Percentiles rank a stretch among this genome's conserved stretches.
phyloP scores from a whole-genome alignment of 1,140 invertebrate species.

The Amphibalanus amphitrite region DNA sequence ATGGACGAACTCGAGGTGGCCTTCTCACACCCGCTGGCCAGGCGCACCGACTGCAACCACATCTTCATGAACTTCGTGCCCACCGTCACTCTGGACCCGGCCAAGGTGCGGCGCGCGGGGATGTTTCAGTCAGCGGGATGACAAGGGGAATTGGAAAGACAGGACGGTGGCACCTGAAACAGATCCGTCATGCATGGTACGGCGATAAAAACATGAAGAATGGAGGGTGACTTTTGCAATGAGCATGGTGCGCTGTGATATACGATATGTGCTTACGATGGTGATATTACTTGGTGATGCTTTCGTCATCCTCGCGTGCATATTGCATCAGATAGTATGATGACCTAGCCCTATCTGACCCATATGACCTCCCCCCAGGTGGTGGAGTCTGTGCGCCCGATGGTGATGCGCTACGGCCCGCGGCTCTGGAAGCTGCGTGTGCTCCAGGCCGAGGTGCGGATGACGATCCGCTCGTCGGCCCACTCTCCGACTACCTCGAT shows the following conservation, averaged over 20 bases:
- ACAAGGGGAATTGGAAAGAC: no score
- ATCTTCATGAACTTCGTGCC: conserved; percentile 98
- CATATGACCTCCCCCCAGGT: conserved; percentile 40
- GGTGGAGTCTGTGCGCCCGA: conserved; percentile 85
- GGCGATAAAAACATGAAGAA: no score
- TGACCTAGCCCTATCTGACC: no score
- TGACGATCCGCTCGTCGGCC: conserved; percentile 48
- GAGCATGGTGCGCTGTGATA: no score
- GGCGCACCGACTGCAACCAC: conserved; percentile 94
- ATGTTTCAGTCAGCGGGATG: no score
- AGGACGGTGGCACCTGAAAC: no score
- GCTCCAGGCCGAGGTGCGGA: conserved; percentile 43
- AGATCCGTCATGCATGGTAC: no score
- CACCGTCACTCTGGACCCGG: conserved; percentile 91
- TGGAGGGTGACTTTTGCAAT: no score
- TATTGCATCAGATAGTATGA: no score
- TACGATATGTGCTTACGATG: no score
- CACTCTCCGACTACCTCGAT: conserved; percentile 72
- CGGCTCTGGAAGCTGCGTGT: conserved; percentile 92
- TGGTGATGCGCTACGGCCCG: conserved; percentile 80
- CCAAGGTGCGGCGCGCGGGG: conserved; percentile 20
- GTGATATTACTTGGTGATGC: no score
- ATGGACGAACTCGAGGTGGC: conserved; percentile 98
- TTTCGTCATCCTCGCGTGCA: no score
- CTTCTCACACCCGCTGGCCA: conserved; percentile 79